Conservation (phyloP, 2,888 invertebrate genomes). For the Agrilus cyanescens region DNA sequence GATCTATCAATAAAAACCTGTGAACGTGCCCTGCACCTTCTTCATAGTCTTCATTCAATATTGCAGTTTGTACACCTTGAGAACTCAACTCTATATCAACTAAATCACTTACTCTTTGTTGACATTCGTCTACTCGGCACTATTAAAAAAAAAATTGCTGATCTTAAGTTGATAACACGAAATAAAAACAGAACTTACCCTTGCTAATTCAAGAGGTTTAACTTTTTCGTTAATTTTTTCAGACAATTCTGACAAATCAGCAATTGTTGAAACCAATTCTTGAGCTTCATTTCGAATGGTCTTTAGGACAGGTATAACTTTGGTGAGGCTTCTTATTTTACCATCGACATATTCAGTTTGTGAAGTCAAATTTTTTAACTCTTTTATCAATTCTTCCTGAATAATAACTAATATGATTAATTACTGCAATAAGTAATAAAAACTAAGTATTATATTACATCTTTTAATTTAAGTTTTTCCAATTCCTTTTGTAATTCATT, state of each 20-base stretch:
- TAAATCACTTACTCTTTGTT: conserved; percentile 87
- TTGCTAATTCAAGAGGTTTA: conserved; percentile 80
- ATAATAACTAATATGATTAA: conserved; percentile 14
- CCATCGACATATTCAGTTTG: conserved; percentile 67
- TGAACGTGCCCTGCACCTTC: conserved; percentile 93
- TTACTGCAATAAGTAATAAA: neutral
- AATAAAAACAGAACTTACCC: conserved; percentile 45
- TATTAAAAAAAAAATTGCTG: conserved; percentile 29
- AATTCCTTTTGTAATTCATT: conserved; percentile 46
- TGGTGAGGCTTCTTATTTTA: conserved; percentile 68
- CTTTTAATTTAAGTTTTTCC: conserved; percentile 45
- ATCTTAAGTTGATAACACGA: neutral
- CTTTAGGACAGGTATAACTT: conserved; percentile 69
- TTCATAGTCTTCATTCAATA: conserved; percentile 92
- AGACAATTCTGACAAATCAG: conserved; percentile 76
- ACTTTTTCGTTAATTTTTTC: conserved; percentile 95
- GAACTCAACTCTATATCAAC: conserved; percentile 92
- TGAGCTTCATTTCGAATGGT: conserved; percentile 67
- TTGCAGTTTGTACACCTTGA: conserved; percentile 91
- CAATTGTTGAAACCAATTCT: conserved; percentile 73
- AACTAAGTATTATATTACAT: conserved; percentile 30
- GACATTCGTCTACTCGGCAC: conserved; percentile 87
- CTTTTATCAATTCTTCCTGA: conserved; percentile 57
- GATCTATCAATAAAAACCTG: conserved; percentile 87
- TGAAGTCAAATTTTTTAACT: conserved; percentile 58